A percentile compares a stretch with the other conserved stretches of the same genome.
phyloP scores from a whole-genome alignment of 2,888 invertebrate genomes.

The Eupithecia inturbata region DNA sequence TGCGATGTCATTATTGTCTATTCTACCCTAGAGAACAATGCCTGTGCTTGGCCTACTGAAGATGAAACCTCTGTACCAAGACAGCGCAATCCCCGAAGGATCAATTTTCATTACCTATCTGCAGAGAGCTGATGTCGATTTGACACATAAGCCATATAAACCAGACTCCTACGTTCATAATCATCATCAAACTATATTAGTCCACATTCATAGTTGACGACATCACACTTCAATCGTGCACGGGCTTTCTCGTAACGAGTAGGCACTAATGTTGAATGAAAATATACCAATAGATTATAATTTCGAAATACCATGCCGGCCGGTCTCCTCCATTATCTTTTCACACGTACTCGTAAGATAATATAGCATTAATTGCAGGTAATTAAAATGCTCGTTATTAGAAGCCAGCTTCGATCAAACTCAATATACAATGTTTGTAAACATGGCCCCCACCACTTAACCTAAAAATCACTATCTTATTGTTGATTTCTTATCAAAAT shows the following conservation, averaged over 20 bases:
- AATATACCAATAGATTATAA: neutral
- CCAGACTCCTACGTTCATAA: neutral
- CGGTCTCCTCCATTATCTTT: neutral
- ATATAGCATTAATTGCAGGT: neutral
- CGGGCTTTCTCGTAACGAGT: neutral
- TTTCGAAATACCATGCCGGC: neutral
- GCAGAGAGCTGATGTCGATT: neutral
- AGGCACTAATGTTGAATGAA: neutral
- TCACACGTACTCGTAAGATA: neutral
- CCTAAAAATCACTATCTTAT: too few relatives aligned
- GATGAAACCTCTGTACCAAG: neutral
- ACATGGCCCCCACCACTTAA: too few relatives aligned
- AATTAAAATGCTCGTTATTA: neutral
- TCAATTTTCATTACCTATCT: neutral
- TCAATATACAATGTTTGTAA: neutral
- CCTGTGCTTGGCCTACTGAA: too few relatives aligned
- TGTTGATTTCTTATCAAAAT: too few relatives aligned
- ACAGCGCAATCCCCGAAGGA: neutral
- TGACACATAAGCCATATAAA: neutral
- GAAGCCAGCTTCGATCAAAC: neutral
- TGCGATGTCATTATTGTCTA: too few relatives aligned
- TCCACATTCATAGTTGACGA: neutral
- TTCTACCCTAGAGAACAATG: too few relatives aligned
- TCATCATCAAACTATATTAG: too few relatives aligned
- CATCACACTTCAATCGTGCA: neutral